Conservation (phyloP, 2,888 invertebrate species). For the Elegia similella region DNA sequence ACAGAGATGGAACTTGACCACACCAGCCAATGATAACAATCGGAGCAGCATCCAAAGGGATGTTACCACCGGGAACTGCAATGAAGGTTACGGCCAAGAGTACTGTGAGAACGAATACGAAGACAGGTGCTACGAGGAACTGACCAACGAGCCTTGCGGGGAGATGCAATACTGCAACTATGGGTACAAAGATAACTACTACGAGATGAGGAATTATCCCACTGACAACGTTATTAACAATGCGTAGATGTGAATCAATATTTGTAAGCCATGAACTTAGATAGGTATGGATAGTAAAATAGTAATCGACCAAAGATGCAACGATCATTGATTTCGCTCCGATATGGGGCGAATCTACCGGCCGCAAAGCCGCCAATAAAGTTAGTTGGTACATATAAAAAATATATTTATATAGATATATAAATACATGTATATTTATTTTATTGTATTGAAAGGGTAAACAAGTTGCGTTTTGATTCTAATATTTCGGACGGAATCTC, state of each 20-base stretch:
- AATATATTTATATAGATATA: too few species aligned
- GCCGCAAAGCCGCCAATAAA: too few species aligned
- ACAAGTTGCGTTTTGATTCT: too few species aligned
- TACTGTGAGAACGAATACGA: slow-evolving; percentile 69
- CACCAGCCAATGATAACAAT: slow-evolving; percentile 38
- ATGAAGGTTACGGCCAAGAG: slow-evolving; percentile 51
- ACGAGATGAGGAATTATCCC: slow-evolving; percentile 62
- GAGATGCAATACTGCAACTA: slow-evolving; percentile 65
- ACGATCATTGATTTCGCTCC: too few species aligned
- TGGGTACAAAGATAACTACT: slow-evolving; percentile 68
- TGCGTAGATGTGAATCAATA: slow-evolving; percentile 26
- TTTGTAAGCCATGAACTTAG: too few species aligned
- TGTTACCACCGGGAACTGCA: slow-evolving; percentile 32
- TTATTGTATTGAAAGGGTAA: too few species aligned
- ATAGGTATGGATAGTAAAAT: too few species aligned
- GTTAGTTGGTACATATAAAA: too few species aligned
- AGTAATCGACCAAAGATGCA: too few species aligned
- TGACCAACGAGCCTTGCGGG: slow-evolving; percentile 46
- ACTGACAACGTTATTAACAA: slow-evolving; percentile 62
- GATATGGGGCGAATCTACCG: too few species aligned
- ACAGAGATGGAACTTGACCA: slow-evolving; percentile 65
- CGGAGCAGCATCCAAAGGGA: slow-evolving; percentile 31
- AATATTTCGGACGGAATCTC: too few species aligned
- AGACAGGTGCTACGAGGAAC: slow-evolving; percentile 60
- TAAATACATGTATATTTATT: too few species aligned